Conservation (phyloP, 2,113 vertebrate species). For the Marcusenius ussheri region DNA sequence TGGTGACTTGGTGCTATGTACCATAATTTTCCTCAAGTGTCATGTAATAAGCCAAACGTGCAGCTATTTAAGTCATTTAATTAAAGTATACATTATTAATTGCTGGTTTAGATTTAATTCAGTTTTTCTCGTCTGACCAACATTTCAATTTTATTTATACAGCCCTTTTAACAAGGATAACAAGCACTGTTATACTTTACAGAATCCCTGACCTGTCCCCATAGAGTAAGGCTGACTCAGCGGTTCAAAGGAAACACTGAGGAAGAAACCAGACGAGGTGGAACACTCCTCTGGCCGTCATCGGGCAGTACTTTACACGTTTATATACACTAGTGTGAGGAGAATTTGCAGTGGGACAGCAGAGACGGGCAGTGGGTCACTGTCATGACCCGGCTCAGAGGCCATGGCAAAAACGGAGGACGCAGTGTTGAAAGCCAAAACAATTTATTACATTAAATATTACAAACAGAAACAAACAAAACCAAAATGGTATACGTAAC, state of each 20-base stretch:
- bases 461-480: too few relatives aligned
- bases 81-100: neutral
- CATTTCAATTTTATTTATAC: neutral
- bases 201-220: neutral
- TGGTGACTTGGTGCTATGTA: neutral
- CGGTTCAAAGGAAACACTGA: neutral
- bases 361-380: neutral
- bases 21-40: neutral
- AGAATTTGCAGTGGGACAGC: neutral
- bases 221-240: neutral
- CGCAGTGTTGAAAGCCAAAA: too few relatives aligned
- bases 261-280: neutral
- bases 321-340: neutral
- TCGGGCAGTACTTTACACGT: neutral
- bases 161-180: neutral
- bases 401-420: too few relatives aligned
- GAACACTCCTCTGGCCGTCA: neutral
- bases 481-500: too few relatives aligned
- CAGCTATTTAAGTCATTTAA: neutral
- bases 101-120: neutral
- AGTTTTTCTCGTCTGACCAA: neutral
- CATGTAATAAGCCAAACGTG: neutral
- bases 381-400: too few relatives aligned
- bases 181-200: neutral
- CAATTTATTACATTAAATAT: too few relatives aligned